Percentiles rank a stretch among this genome's conserved stretches.
phyloP scores from a whole-genome alignment of 2,113 vertebrate species.

The Passerina amoena region DNA sequence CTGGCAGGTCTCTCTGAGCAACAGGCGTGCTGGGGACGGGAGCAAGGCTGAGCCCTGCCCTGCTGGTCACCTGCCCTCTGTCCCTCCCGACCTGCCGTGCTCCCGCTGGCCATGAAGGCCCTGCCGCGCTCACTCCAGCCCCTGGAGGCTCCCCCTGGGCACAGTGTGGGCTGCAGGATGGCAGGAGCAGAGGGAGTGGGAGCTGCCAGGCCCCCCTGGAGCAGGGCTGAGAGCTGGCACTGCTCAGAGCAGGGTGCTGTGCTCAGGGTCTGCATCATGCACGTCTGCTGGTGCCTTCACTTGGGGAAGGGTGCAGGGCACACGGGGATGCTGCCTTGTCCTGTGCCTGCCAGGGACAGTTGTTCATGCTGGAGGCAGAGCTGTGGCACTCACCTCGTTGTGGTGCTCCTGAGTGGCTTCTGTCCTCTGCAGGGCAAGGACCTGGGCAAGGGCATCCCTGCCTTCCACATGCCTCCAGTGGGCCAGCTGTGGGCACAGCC shows the following conservation, averaged over 20 bases:
- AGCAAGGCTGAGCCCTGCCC: background rate
- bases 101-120: background rate
- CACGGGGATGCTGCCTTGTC: fast-evolving
- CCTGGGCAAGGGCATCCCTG: fast-evolving
- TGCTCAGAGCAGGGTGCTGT: fast-evolving
- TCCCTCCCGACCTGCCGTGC: fast-evolving
- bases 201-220: fast-evolving
- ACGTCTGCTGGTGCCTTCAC: fast-evolving
- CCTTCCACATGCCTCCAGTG: fast-evolving
- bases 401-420: background rate
- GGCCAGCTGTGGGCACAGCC: background rate
- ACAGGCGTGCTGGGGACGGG: background rate
- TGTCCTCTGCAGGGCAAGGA: background rate
- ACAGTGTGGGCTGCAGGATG: fast-evolving
- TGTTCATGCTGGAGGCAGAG: background rate
- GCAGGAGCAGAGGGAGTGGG: fast-evolving
- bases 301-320: background rate
- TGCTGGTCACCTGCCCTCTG: background rate
- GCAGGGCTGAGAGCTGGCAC: background rate
- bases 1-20: constrained; percentile 30
- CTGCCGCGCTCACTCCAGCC: fast-evolving
- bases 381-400: background rate
- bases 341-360: fast-evolving
- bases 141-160: background rate
- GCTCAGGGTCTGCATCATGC: fast-evolving